A percentile compares a stretch with the other conserved stretches of the same genome.
phyloP scores from a whole-genome alignment of 2,113 vertebrate genomes.

The Eulemur rufifrons region DNA sequence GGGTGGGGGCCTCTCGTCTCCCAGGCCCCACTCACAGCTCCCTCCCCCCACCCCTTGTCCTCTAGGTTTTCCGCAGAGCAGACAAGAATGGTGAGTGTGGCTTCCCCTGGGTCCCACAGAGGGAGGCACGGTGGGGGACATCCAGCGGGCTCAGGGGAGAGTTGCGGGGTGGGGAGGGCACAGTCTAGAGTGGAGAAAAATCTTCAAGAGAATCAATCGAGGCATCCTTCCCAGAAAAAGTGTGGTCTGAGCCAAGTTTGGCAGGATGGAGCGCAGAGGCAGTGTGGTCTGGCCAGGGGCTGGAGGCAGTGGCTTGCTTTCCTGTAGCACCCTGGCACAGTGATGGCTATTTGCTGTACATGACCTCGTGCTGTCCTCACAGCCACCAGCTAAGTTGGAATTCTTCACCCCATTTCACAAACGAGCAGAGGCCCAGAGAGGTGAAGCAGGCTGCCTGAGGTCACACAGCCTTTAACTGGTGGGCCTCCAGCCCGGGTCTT shows the following conservation, averaged over 20 bases:
- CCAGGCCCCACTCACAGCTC: background rate
- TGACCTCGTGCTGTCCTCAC: background rate
- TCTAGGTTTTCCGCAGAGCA: slow-evolving; percentile 88
- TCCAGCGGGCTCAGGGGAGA: background rate
- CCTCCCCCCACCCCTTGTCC: slow-evolving; percentile 67
- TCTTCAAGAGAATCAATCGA: background rate
- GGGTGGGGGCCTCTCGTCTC: background rate
- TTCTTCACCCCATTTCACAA: background rate
- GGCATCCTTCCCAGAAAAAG: background rate
- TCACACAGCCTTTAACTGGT: background rate
- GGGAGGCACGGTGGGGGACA: background rate
- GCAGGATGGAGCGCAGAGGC: background rate
- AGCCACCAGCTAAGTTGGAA: background rate
- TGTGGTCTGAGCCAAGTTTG: background rate
- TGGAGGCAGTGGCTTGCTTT: background rate
- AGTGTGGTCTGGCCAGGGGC: background rate
- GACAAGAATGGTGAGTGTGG: slow-evolving; percentile 89
- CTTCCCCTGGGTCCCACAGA: background rate
- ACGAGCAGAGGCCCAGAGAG: background rate
- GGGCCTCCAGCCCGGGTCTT: background rate
- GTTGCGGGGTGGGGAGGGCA: background rate
- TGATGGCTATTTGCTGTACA: background rate
- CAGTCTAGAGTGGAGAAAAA: background rate
- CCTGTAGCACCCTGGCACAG: background rate
- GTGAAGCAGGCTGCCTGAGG: background rate